Evolutionary conservation across 1,140 invertebrate genomes (phyloP).

Genomic region (Drosophila cardini): DNA sequence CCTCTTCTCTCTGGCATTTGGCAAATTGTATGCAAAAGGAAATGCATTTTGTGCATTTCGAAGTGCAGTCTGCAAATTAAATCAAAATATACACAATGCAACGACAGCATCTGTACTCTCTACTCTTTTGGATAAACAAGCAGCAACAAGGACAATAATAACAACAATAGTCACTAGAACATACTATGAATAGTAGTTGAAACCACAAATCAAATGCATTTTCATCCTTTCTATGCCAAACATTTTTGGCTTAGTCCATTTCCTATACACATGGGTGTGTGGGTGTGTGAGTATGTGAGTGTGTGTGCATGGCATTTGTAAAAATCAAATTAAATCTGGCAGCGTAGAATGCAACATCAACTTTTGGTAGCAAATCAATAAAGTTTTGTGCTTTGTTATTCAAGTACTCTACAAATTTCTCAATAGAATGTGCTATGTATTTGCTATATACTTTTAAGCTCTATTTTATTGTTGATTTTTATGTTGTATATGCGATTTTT

Average conservation of each 20-base stretch:
- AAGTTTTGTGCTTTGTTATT: conserved; percentile 43
- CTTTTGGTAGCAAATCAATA: conserved; percentile 71
- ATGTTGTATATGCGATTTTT: conserved; percentile 6
- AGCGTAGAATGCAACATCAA: conserved; percentile 58
- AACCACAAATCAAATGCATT: conserved; percentile 64
- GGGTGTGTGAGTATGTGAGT: conserved; percentile 8
- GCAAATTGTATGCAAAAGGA: conserved; percentile 54
- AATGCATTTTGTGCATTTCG: conserved; percentile 55
- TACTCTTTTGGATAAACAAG: conserved; percentile 56
- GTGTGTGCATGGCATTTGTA: conserved; percentile 35
- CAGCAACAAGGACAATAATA: conserved; percentile 32
- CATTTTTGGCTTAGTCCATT: conserved; percentile 45
- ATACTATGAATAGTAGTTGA: conserved; percentile 24
- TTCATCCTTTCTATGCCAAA: conserved; percentile 29
- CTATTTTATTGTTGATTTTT: not conserved
- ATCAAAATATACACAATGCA: conserved; percentile 70
- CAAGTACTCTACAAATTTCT: conserved; percentile 5
- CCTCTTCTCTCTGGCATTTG: conserved; percentile 47
- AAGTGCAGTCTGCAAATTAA: conserved; percentile 57
- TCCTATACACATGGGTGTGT: conserved; percentile 8
- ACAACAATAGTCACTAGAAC: conserved; percentile 5
- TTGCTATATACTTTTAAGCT: conserved; percentile 47
- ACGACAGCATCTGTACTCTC: conserved; percentile 57
- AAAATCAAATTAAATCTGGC: conserved; percentile 69
- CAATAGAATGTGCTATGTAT: conserved; percentile 47